phyloP scores from a whole-genome alignment of 2,113 vertebrate genomes.

The Brachionichthys hirsutus region DNA sequence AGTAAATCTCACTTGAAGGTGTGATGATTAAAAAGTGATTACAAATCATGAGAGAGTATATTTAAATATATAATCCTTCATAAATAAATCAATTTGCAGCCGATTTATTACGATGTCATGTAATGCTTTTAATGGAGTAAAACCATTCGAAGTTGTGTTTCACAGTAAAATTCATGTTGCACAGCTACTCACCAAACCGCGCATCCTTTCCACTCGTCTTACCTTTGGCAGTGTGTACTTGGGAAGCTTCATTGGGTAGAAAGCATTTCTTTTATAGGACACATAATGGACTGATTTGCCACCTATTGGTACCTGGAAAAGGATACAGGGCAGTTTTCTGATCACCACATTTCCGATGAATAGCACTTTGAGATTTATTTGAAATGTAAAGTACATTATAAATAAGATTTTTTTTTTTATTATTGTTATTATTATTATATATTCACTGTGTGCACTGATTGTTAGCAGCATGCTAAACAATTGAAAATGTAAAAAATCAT shows the following conservation, averaged over 20 bases:
- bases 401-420: no score
- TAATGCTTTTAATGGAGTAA: constrained; percentile 26
- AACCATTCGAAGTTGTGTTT: constrained; percentile 21
- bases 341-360: constrained; percentile 7
- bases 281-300: constrained; percentile 90
- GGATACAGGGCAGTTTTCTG: constrained; percentile 19
- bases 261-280: constrained; percentile 86
- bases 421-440: no score
- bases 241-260: constrained; percentile 90
- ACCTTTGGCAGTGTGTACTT: constrained; percentile 94
- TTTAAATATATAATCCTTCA: constrained; percentile 30
- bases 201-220: constrained; percentile 28
- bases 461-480: constrained; percentile 23
- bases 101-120: constrained; percentile 30
- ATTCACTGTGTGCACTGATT: constrained; percentile 16
- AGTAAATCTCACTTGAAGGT: constrained; percentile 25
- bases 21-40: constrained; percentile 20
- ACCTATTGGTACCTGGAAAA: constrained; percentile 83
- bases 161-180: constrained; percentile 13
- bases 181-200: constrained; percentile 7
- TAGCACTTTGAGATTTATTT: no score
- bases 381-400: no score
- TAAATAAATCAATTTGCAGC: constrained; percentile 20
- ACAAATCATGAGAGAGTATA: constrained; percentile 22
- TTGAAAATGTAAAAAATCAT: constrained; percentile 28